phyloP scores from a whole-genome alignment of 2,113 vertebrate species.

The Pavo muticus region DNA sequence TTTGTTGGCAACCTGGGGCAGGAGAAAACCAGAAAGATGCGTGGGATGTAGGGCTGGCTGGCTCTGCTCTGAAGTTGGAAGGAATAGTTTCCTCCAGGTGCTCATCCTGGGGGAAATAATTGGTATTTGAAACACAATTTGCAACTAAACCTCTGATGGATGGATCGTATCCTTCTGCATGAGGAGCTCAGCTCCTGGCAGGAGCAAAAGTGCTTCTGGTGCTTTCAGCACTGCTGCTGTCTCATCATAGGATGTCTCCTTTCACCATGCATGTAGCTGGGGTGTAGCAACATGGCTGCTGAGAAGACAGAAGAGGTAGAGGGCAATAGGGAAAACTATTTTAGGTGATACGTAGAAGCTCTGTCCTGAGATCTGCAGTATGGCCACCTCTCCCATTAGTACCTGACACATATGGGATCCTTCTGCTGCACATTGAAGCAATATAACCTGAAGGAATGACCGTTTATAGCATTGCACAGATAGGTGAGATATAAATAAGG shows the following conservation, averaged over 20 bases:
- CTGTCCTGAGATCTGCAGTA: background rate
- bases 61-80: background rate
- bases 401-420: background rate
- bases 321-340: background rate
- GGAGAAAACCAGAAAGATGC: background rate
- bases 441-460: accelerated
- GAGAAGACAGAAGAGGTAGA: background rate
- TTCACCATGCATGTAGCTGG: background rate
- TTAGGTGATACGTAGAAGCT: background rate
- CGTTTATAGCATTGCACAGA: background rate
- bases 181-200: background rate
- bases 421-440: accelerated
- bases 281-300: background rate
- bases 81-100: background rate
- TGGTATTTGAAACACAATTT: background rate
- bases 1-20: background rate
- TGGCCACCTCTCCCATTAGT: accelerated
- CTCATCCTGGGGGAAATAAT: background rate
- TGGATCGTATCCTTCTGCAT: background rate
- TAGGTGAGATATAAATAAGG: accelerated
- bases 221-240: background rate
- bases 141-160: background rate
- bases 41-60: background rate
- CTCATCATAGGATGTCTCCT: background rate
- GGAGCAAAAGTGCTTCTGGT: background rate